phyloP scores from a whole-genome alignment of 1,140 invertebrate species.

The Ridgeia piscesae region DNA sequence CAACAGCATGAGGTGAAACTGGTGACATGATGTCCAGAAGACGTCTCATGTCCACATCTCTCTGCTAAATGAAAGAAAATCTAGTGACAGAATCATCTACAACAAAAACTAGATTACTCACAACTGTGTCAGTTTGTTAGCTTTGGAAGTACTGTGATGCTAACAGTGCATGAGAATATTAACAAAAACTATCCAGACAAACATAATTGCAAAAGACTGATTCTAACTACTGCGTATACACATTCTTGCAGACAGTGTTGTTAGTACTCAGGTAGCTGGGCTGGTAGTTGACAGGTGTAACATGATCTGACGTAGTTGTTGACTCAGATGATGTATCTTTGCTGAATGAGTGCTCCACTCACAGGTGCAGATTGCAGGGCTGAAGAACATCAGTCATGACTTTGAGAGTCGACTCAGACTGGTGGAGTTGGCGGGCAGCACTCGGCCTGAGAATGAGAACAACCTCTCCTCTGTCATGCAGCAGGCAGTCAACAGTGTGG shows the following conservation, averaged over 20 bases:
- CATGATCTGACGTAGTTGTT: not conserved
- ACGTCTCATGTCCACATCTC: not conserved
- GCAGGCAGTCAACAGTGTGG: not conserved
- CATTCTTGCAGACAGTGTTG: not conserved
- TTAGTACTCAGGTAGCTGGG: not conserved
- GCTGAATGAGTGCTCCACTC: not conserved
- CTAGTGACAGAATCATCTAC: not conserved
- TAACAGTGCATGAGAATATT: not conserved
- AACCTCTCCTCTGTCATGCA: not conserved
- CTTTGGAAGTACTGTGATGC: not conserved
- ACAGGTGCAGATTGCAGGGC: not conserved
- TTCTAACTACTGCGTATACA: not conserved
- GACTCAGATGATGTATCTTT: not conserved
- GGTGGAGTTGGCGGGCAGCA: not conserved
- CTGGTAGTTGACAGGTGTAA: too few species aligned
- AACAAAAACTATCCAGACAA: not conserved
- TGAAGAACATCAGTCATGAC: not conserved
- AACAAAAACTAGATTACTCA: not conserved
- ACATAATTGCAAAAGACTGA: too few species aligned
- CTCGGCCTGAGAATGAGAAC: not conserved
- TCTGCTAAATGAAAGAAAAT: not conserved
- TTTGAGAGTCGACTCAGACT: not conserved
- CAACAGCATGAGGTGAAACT: not conserved
- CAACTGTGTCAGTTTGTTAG: not conserved
- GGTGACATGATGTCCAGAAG: not conserved